Evolutionary conservation across 2,888 invertebrate genomes (phyloP).

Genomic region (Apodemia zela): DNA sequence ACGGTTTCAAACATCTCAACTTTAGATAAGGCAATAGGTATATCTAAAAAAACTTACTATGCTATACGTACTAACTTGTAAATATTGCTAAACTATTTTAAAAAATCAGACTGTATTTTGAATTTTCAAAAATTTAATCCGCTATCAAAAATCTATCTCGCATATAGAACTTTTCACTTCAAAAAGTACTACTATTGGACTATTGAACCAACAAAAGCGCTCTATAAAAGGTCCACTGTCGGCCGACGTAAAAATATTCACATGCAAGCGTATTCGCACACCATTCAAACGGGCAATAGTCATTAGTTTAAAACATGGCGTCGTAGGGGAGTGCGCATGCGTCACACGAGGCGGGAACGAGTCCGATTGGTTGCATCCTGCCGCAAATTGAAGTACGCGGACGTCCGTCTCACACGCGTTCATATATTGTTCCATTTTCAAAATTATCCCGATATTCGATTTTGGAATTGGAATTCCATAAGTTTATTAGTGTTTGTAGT

Average conservation of each 20-base stretch:
- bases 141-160: no score
- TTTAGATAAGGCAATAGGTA: no score
- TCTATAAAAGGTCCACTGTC: neutral
- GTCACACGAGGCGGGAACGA: slow-evolving; percentile 49
- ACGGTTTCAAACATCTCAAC: no score
- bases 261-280: slow-evolving; percentile 11
- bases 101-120: no score
- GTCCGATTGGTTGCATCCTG: slow-evolving; percentile 66
- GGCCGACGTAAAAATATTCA: neutral
- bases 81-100: no score
- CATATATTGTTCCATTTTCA: slow-evolving; percentile 33
- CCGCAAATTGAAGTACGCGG: slow-evolving; percentile 62
- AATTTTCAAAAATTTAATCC: no score
- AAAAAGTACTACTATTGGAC: no score
- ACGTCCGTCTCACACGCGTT: slow-evolving; percentile 54
- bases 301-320: slow-evolving; percentile 31
- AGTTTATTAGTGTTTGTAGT: neutral
- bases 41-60: no score
- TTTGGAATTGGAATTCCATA: slow-evolving; percentile 20
- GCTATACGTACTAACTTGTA: no score
- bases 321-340: slow-evolving; percentile 32
- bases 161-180: no score
- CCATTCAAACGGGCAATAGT: slow-evolving; percentile 23
- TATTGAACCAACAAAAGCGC: neutral
- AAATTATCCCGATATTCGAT: slow-evolving; percentile 21